phyloP scores from a whole-genome alignment of 2,888 invertebrate genomes.

The Melipona beecheii region DNA sequence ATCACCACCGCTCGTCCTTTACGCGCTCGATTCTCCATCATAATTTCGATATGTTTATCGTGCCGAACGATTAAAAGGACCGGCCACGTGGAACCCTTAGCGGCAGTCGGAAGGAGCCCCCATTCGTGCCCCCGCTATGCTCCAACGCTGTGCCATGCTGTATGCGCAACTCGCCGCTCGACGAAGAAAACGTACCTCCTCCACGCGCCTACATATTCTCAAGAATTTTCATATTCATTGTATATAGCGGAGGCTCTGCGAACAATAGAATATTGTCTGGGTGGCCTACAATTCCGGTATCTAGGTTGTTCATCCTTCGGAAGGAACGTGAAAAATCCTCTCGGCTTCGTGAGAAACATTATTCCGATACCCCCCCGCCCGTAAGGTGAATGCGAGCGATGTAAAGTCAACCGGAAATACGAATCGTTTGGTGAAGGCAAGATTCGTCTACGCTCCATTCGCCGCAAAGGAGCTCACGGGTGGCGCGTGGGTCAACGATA shows the following conservation, averaged over 20 bases:
- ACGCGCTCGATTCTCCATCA: constrained; percentile 70
- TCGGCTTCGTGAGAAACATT: neutral
- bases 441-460: neutral
- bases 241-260: neutral
- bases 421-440: neutral
- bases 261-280: constrained; percentile 9
- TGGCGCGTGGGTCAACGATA: constrained; percentile 55
- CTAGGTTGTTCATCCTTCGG: neutral
- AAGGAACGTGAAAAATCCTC: neutral
- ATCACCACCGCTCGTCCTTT: constrained; percentile 48
- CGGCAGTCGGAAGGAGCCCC: constrained; percentile 58
- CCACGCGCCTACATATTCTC: neutral
- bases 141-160: neutral
- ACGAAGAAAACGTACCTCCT: neutral
- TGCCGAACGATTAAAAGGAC: constrained; percentile 69
- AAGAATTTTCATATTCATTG: neutral
- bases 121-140: neutral
- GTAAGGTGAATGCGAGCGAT: neutral
- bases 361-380: neutral
- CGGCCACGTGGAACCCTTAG: constrained; percentile 57
- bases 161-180: neutral
- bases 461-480: constrained; percentile 43
- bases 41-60: constrained; percentile 77
- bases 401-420: constrained; percentile 21
- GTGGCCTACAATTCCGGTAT: neutral